These are phyloP conservation scores for Phasianus colchicus DNA, from an alignment of 2,113 vertebrate species.

Conservation along the genomic window DNA sequence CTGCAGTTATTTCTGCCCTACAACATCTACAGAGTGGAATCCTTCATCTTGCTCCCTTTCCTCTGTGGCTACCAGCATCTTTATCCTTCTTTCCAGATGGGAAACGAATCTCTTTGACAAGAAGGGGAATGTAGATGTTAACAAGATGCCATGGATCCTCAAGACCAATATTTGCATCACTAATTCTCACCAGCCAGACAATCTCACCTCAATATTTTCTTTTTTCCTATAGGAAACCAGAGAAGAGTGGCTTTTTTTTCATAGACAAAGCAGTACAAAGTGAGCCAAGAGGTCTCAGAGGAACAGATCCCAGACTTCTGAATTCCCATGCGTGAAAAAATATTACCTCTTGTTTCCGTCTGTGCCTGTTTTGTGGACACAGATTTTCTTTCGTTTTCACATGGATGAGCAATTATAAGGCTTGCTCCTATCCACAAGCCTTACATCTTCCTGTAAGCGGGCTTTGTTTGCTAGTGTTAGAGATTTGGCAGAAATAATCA, in stretches of 20 bases:
- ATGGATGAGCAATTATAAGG: background rate
- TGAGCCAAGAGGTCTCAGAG: background rate
- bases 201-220: background rate
- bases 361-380: background rate
- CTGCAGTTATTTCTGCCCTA: background rate
- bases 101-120: background rate
- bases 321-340: background rate
- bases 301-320: background rate
- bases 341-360: background rate
- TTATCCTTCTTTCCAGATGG: background rate
- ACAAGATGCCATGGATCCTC: background rate
- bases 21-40: background rate
- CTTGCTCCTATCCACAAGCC: background rate
- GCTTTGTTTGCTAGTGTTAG: background rate
- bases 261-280: background rate
- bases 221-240: background rate
- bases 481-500: background rate
- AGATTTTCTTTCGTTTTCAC: background rate
- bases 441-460: rapidly evolving
- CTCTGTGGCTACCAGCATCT: background rate
- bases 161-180: background rate
- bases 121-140: background rate
- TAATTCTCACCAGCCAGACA: background rate
- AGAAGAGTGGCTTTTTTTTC: background rate
- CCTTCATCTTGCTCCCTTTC: background rate